Evolutionary conservation across 1,140 invertebrate species (phyloP), one percentile per base, ranked within the genome.

Genomic region (Drosophila pallidifrons): DNA sequence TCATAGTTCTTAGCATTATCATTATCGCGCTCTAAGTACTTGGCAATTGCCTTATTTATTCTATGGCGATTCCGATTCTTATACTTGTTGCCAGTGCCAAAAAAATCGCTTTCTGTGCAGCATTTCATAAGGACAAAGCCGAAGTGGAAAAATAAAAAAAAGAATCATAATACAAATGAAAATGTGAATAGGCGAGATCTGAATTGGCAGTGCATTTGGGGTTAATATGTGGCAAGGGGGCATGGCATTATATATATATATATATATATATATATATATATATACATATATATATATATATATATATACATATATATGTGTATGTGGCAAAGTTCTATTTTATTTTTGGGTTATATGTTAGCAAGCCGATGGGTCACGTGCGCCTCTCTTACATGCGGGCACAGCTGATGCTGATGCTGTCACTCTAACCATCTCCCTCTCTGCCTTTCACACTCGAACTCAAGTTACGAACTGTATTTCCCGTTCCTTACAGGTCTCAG

Each of bases 21-120:
- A 51, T 77, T 78, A 72, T 91, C 86, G 77, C 78, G 85, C 69
- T 88, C 86, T 81, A 92, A 89, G 77, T 92, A 92, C 70, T 91
- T 92, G 68, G 88, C 91, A 51, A 92, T 82, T 67, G 76, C 74
- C 69, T 92, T 92, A 82, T 92, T 92, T 66, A 91, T 76, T 83
- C 80, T 79, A 71, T 90, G 85, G 16, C 91, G 90, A 77, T 91
- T 91, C 75, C 79, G 81, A 75, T 78, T 82, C 60, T 87, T 86
- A 81, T 74, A 81, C 78, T 88, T 92, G 64, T 64, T 73, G 74
- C 71, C 47, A 15, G 74, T 75, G 38, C 78, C 77, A 75, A 90
- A 82, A 52, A 81, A 81, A 65, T 90, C 80, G 71, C 78, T 77
- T 71, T 92, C 91, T 92, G 51, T 58, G 46, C 38, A n/a, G 51